Base-by-base conservation (phyloP, 1,140 invertebrate species). In the Apis dorsata region DNA sequence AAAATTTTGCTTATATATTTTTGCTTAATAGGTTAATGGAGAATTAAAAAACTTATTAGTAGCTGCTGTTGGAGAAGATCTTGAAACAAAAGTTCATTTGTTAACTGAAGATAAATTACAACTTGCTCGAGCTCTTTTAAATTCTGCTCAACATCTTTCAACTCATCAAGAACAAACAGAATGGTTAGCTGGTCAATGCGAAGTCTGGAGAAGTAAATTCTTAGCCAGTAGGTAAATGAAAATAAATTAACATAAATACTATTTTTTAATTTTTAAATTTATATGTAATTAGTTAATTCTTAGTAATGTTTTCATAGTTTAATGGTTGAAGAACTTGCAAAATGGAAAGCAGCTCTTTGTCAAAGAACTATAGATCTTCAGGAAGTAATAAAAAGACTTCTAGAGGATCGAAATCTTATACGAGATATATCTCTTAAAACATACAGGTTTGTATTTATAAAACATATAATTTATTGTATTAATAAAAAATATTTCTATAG, bases 181-280 rank as follows among this genome's bases (percentile, higher is more conserved):
- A 92, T 98, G 97, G 95, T 93, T 99, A 44, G 97, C 97, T 49
- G 97, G 98, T 7, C 98, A 99, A 90, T 98, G 98, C 93, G 98
- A 99, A 94, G 97, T 99, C 77, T 99, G 98, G 98, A 96, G 98
- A 84, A 98, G 97, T 90, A 99, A 99, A 96, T 99, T 98, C 94
- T 94, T 99, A 87, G 98, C 98, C 44, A 98, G 97, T 95, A 98
- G 96, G 96, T 97, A 93, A 88, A 86, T 79, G 77, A 75, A 80
- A 88, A 68, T 85, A 13, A 59, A 71, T 76, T 12, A 21, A 62
- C 24, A 15, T 19, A 9, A 80, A 62, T 69, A 65, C 63, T 76
- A 63, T 49, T 66, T 21, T 8, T 51, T 72, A 79, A 78, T 65
- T 76, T 12, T 19, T 17, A n/a, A 2, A 81, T 55, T 34, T 63